phyloP scores from a whole-genome alignment of 2,797 vertebrate species.

The Menidia menidia region DNA sequence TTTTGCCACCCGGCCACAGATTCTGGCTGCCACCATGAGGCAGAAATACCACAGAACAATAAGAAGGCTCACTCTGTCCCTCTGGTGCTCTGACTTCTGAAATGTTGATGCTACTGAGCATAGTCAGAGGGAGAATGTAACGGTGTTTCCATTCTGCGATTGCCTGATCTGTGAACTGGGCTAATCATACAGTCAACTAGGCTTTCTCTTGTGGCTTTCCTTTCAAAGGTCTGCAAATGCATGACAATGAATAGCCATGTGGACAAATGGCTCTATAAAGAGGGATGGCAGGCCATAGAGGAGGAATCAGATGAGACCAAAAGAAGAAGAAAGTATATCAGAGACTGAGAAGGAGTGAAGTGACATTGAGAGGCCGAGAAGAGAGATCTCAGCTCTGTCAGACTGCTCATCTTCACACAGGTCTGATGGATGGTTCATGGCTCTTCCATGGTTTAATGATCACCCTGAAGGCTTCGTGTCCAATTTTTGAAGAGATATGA shows the following conservation, averaged over 20 bases:
- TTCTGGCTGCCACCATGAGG: conserved; percentile 21
- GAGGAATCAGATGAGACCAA: conserved; percentile 43
- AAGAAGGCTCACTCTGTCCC: conserved; percentile 64
- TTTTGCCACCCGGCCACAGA: conserved; percentile 22
- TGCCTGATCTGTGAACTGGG: conserved; percentile 64
- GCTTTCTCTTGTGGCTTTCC: conserved; percentile 50
- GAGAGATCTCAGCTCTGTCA: conserved; percentile 50
- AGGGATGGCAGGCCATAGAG: conserved; percentile 35
- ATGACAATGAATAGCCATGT: conserved; percentile 22
- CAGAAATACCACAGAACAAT: conserved; percentile 72
- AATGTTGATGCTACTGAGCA: conserved; percentile 56
- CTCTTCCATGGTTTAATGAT: conserved; percentile 57
- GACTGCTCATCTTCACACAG: conserved; percentile 40
- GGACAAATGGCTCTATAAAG: conserved; percentile 43
- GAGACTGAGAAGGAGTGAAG: conserved; percentile 51
- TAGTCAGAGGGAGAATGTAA: conserved; percentile 56
- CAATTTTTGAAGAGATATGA: conserved; percentile 29
- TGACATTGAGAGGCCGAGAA: conserved; percentile 64
- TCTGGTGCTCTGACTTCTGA: conserved; percentile 69
- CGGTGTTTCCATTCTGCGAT: conserved; percentile 55
- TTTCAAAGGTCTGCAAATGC: conserved; percentile 11
- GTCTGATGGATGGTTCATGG: conserved; percentile 22
- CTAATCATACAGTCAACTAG: conserved; percentile 20
- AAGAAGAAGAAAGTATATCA: conserved; percentile 38
- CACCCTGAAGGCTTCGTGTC: conserved; percentile 36